Evolutionary conservation across 2,888 invertebrate species (phyloP), one percentile per base, ranked within the genome.

Genomic region (Cheilosia grossa): DNA sequence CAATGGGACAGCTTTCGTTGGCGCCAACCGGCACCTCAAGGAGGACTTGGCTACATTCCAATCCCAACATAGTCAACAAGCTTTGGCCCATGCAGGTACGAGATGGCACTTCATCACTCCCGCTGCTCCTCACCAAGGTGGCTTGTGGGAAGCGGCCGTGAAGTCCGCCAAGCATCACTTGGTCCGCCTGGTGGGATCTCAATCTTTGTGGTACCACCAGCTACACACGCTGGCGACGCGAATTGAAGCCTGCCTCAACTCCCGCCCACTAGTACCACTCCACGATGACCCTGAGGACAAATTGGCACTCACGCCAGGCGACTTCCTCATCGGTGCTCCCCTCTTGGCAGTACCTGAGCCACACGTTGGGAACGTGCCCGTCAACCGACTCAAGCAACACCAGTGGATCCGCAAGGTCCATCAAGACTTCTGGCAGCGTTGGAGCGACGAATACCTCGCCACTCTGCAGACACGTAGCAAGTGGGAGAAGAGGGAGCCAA

Each of bases 301-400:
- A 4, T 37, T 66, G 13, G 86, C 80, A 0, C 33, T 87, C 13
- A 87, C 78, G 4, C 80, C 83, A 2, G 78, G 74, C 4, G 53
- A 73, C 24, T 49, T 87, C 49, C 61, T 78, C 0, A 70, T 77
- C 44, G 82, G 82, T 0, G 37, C 44, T 2, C 70, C 81, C 0
- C 66, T 82, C 13, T 21, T 64, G 10, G 75, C 74, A 0, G 58
- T 69, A 15, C 66, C 89, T 5, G 89, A 89, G 49, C 88, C 89
- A 2, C 49, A 79, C 6, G 30, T 89, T 0, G 10, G 49, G 0
- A 86, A 89, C 2, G 63, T 67, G 5, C 73, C 87, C 0, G 19
- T 49, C 0, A 80, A 87, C 15, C 88, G 70, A 15, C 30, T 74
- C 10, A 79, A 79, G 24, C 87, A 87, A 9, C 90, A 89, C 88